A percentile compares a stretch with the other conserved stretches of the same genome.
Evolutionary conservation across 2,113 vertebrate genomes (phyloP).

Genomic region (Caretta caretta): DNA sequence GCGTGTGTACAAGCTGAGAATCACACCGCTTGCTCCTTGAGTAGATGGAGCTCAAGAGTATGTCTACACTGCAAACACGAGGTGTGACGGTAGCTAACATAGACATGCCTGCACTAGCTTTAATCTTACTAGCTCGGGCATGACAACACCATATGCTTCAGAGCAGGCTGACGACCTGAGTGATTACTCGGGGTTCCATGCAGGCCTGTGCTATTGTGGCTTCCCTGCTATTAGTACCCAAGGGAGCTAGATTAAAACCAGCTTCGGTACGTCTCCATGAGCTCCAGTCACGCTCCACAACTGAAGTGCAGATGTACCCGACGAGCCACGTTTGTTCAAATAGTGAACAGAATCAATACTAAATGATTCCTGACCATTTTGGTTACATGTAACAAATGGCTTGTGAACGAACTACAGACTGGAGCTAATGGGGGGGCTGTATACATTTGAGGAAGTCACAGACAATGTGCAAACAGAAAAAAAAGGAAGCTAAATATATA

Average conservation of each 20-base stretch:
- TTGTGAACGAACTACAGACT: neutral
- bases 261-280: neutral
- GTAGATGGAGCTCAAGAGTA: no score
- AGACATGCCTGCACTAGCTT: no score
- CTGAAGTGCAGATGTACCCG: neutral
- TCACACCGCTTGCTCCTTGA: neutral
- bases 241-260: neutral
- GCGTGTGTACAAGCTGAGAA: neutral
- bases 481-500: neutral
- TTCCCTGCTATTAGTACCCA: neutral
- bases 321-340: neutral
- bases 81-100: no score
- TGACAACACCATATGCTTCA: neutral
- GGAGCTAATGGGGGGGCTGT: accelerated
- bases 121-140: neutral
- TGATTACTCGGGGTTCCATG: no score
- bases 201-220: neutral
- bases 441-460: neutral
- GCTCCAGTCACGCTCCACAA: neutral
- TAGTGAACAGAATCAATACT: neutral
- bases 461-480: neutral
- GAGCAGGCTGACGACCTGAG: neutral
- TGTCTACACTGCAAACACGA: neutral
- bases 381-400: neutral
- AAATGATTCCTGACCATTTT: neutral